These are phyloP conservation scores for Rhamnusium bicolor DNA, from an alignment of 2,888 invertebrate species.

Conservation along the genomic window DNA sequence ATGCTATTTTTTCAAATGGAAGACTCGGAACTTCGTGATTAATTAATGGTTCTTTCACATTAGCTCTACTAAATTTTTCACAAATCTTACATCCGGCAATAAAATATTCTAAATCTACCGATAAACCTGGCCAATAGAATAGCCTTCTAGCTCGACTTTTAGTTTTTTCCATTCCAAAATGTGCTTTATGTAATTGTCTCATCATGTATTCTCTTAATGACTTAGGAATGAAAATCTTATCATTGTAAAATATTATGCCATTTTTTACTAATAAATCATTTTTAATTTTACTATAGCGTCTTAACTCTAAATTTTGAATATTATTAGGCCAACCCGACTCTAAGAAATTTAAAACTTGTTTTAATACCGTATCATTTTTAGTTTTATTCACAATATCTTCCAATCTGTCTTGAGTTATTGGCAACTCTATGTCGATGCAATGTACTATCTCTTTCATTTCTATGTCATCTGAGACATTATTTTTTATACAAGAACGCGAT, in stretches of 20 bases:
- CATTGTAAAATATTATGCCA: constrained; percentile 22
- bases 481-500: too few species aligned
- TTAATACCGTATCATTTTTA: background rate
- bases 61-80: constrained; percentile 36
- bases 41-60: constrained; percentile 46
- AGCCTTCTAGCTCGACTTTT: constrained; percentile 55
- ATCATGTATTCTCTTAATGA: constrained; percentile 48
- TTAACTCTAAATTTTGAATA: background rate
- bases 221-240: constrained; percentile 21
- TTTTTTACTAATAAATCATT: constrained; percentile 1
- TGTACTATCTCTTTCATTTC: constrained; percentile 17
- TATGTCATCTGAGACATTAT: background rate
- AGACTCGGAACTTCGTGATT: constrained; percentile 41
- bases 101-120: constrained; percentile 54
- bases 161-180: constrained; percentile 61
- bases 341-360: background rate
- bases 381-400: background rate
- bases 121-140: constrained; percentile 62
- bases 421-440: constrained; percentile 22
- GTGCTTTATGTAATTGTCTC: constrained; percentile 59
- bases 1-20: too few species aligned
- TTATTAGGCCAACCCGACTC: too few species aligned
- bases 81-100: constrained; percentile 32
- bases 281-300: constrained; percentile 9
- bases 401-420: constrained; percentile 6